Conservation (phyloP, 1,140 invertebrate genomes). For the Drosophila ohnishii region DNA sequence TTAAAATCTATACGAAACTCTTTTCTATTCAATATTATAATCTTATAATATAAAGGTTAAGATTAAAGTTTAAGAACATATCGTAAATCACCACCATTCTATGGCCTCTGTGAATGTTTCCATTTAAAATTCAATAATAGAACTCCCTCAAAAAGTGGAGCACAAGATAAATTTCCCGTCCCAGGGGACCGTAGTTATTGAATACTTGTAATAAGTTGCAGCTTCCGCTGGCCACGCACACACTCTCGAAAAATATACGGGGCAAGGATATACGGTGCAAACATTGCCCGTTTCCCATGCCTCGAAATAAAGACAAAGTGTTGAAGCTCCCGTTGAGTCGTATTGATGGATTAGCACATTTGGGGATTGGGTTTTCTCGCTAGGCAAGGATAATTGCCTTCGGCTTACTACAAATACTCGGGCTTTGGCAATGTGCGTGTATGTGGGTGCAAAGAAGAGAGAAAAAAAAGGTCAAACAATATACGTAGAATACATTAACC, state of each 20-base stretch:
- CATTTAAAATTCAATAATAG: not conserved
- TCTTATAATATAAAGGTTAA: too few relatives aligned
- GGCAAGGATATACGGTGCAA: conserved; percentile 4
- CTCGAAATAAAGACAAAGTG: conserved; percentile 31
- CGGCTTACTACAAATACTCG: conserved; percentile 25
- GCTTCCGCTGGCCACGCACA: conserved; percentile 18
- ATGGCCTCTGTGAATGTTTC: not conserved
- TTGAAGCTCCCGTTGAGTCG: conserved; percentile 40
- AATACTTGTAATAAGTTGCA: conserved; percentile 50
- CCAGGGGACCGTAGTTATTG: conserved; percentile 19
- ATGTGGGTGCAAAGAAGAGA: conserved; percentile 1
- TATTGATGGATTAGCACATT: conserved; percentile 68
- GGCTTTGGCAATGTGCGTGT: not conserved
- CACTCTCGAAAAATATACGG: not conserved
- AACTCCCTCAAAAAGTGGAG: not conserved
- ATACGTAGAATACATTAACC: conserved; percentile 60
- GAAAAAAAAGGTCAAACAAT: conserved; percentile 20
- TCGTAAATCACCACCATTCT: not conserved
- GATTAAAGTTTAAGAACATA: too few relatives aligned
- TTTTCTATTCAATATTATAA: too few relatives aligned
- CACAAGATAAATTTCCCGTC: not conserved
- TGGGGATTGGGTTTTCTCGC: conserved; percentile 43
- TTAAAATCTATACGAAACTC: too few relatives aligned
- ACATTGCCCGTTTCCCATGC: conserved; percentile 3
- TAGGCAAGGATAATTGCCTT: conserved; percentile 57